These are phyloP conservation scores for Aporophyla lueneburgensis DNA, from an alignment of 2,888 invertebrate species.

Conservation along the genomic window DNA sequence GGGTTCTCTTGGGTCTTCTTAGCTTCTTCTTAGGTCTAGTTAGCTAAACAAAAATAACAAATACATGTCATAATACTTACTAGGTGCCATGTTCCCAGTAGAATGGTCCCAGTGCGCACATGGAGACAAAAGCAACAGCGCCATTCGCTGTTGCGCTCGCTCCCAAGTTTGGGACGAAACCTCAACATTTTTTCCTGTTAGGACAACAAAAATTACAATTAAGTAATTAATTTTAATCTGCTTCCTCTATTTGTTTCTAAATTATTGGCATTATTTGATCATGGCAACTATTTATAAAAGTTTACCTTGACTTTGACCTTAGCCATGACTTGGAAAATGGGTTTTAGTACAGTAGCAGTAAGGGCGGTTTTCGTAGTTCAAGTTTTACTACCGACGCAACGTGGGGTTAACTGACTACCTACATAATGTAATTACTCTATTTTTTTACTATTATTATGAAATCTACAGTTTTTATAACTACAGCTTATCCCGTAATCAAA, in stretches of 20 bases:
- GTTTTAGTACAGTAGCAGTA: background rate
- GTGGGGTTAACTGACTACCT: background rate
- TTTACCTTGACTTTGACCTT: background rate
- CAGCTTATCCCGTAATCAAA: conserved; percentile 11
- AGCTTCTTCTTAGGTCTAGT: background rate
- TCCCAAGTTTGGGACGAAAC: conserved; percentile 92
- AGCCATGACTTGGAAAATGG: background rate
- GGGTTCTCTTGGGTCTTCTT: background rate
- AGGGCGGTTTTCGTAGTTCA: background rate
- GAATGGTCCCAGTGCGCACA: conserved; percentile 95
- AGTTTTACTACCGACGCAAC: background rate
- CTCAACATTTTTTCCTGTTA: conserved; percentile 87
- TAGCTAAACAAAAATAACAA: background rate
- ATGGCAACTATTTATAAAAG: background rate
- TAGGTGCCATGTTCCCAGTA: conserved; percentile 96
- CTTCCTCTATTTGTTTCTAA: too few species aligned
- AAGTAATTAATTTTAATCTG: background rate
- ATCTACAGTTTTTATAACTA: background rate
- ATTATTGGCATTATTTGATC: background rate
- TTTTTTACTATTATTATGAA: too few species aligned
- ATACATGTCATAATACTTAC: conserved; percentile 88
- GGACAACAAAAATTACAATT: background rate
- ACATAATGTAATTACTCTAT: background rate
- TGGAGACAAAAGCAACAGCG: conserved; percentile 95
- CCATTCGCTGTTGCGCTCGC: conserved; percentile 94